Base-by-base conservation (phyloP, 1,140 invertebrate species). In the Eumeta japonica region DNA sequence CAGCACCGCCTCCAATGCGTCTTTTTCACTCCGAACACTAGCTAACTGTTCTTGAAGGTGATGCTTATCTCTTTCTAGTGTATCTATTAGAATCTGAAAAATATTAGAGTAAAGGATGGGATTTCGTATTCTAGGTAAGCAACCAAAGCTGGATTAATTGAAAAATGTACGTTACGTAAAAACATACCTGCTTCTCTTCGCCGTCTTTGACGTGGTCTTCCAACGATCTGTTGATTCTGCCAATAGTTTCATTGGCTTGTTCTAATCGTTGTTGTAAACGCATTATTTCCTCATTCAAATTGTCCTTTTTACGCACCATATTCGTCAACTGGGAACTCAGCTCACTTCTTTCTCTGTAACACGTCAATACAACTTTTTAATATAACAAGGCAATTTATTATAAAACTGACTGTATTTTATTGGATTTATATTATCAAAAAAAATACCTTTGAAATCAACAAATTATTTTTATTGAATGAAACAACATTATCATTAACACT, bases 141-240 rank as follows among this genome's bases (percentile, higher is more conserved):
- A n/a, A n/a, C n/a, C n/a, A n/a, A n/a, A n/a, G n/a, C n/a, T n/a
- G n/a, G n/a, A n/a, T n/a, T n/a, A n/a, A n/a, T n/a, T n/a, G n/a
- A n/a, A n/a, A n/a, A n/a, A n/a, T n/a, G n/a, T n/a, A n/a, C n/a
- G n/a, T n/a, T n/a, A n/a, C n/a, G n/a, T 24, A 24, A 7, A 7
- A 7, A n/a, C 20, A 24, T 44, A 83, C 85, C 70, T 89, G 87
- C 67, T 88, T 89, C 52, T 90, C 87, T 63, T 90, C 88, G 36
- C 83, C 85, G 55, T 89, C 87, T 55, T 89, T 90, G 1, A 89
- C 85, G 19, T 90, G 79, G 50, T 89, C 86, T 53, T 90, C 87
- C 2, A 90, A 64, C 43, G 83, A 86, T 38, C 86, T 67, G 52
- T 91, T 90, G 7, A 90, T 78, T 35, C 88, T 77, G 11, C 80